Evolutionary conservation across 2,113 vertebrate genomes (phyloP).

Genomic region (Bubo bubo): DNA sequence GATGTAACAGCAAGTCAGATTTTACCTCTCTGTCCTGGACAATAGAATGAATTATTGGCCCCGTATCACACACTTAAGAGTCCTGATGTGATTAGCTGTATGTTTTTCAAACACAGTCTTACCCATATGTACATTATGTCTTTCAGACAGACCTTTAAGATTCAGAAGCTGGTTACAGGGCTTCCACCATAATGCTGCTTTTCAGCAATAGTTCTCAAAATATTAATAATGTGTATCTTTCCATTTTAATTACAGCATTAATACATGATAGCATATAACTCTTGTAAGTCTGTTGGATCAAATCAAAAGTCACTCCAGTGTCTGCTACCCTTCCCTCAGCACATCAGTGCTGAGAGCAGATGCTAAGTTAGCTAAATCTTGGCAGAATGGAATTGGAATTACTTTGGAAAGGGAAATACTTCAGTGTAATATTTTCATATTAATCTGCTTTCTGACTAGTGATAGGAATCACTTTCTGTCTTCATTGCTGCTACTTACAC

Average conservation of each 20-base stretch:
- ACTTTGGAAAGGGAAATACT: neutral
- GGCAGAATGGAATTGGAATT: neutral
- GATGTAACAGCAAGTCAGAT: neutral
- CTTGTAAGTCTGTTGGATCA: neutral
- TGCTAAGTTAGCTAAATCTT: neutral
- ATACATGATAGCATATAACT: neutral
- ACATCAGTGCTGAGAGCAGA: neutral
- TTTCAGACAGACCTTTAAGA: neutral
- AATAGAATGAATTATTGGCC: neutral
- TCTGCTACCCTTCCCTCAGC: neutral
- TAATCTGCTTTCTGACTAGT: neutral
- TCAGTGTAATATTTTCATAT: neutral
- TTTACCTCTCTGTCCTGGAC: neutral
- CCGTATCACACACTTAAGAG: fast-evolving
- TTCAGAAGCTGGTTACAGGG: neutral
- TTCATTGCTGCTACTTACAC: neutral
- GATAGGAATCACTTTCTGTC: neutral
- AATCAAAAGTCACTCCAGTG: neutral
- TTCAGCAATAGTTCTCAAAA: neutral
- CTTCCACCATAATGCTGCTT: neutral
- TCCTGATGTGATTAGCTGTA: neutral
- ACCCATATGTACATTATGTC: neutral
- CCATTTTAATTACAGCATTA: neutral
- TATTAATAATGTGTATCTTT: neutral
- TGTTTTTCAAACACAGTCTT: neutral